These are phyloP conservation scores for Apamea sordens DNA, from an alignment of 2,888 invertebrate genomes.

Conservation along the genomic window DNA sequence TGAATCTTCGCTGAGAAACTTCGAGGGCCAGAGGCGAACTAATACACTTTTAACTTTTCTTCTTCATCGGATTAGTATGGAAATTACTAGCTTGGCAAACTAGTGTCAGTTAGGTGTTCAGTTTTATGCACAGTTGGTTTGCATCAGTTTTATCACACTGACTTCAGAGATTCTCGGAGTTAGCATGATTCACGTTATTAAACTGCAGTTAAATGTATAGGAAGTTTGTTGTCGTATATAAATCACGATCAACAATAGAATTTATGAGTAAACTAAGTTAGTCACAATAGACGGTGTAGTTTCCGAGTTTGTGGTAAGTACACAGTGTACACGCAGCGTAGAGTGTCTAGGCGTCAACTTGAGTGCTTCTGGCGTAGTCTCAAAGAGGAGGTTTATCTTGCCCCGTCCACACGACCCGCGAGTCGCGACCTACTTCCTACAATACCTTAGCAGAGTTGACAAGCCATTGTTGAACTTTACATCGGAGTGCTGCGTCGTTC, in stretches of 20 bases:
- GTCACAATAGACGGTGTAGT: constrained; percentile 44
- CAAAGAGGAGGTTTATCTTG: constrained; percentile 73
- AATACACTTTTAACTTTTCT: constrained; percentile 28
- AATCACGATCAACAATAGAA: constrained; percentile 42
- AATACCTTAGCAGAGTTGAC: constrained; percentile 70
- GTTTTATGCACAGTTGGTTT: constrained; percentile 26
- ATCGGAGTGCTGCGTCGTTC: constrained; percentile 51
- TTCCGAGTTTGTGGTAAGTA: constrained; percentile 31
- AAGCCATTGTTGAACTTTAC: constrained; percentile 75
- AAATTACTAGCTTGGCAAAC: constrained; percentile 23
- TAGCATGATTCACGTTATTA: constrained; percentile 40
- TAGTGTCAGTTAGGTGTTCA: constrained; percentile 11
- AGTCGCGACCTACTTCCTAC: constrained; percentile 76
- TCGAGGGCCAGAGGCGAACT: constrained; percentile 21
- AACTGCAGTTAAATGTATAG: constrained; percentile 33
- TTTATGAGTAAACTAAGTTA: constrained; percentile 56
- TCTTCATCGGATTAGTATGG: constrained; percentile 13
- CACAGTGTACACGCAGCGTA: constrained; percentile 30
- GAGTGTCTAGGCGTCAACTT: constrained; percentile 68
- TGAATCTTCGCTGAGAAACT: constrained; percentile 31
- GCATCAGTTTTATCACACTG: constrained; percentile 16
- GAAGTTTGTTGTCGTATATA: constrained; percentile 16
- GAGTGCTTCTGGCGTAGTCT: constrained; percentile 61
- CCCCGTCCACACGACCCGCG: constrained; percentile 65
- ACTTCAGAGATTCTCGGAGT: constrained; percentile 31